These are phyloP conservation scores for Incurvaria masculella DNA, from an alignment of 2,888 invertebrate genomes.

Conservation along the genomic window DNA sequence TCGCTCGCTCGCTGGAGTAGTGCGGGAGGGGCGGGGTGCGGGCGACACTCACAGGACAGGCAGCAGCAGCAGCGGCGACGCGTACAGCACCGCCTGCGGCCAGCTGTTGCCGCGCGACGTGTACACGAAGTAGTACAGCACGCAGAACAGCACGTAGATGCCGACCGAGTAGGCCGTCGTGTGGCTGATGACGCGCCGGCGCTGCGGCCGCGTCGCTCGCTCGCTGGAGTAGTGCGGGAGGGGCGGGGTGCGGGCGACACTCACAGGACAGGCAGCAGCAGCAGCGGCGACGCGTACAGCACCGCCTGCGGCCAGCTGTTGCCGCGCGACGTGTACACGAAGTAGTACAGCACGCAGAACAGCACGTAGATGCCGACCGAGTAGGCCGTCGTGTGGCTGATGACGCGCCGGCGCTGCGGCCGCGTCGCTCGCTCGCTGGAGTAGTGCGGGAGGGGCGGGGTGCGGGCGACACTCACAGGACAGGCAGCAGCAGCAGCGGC, in stretches of 20 bases:
- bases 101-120: slow-evolving; percentile 71
- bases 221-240: too few relatives aligned
- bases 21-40: too few relatives aligned
- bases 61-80: slow-evolving; percentile 74
- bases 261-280: slow-evolving; percentile 83
- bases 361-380: slow-evolving; percentile 69
- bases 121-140: slow-evolving; percentile 76
- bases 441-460: too few relatives aligned
- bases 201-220: too few relatives aligned
- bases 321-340: slow-evolving; percentile 76
- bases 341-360: slow-evolving; percentile 71
- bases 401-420: slow-evolving; percentile 74
- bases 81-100: slow-evolving; percentile 70
- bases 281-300: slow-evolving; percentile 72
- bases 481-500: slow-evolving; percentile 76
- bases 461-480: slow-evolving; percentile 74
- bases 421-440: too few relatives aligned
- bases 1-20: too few relatives aligned
- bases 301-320: slow-evolving; percentile 67
- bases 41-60: slow-evolving; percentile 83
- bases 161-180: slow-evolving; percentile 50
- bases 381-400: slow-evolving; percentile 71
- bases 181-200: too few relatives aligned
- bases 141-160: slow-evolving; percentile 66
- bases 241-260: too few relatives aligned